These are phyloP conservation scores for Cardiocondyla obscurior DNA, from an alignment of 1,140 invertebrate genomes.

Conservation along the genomic window DNA sequence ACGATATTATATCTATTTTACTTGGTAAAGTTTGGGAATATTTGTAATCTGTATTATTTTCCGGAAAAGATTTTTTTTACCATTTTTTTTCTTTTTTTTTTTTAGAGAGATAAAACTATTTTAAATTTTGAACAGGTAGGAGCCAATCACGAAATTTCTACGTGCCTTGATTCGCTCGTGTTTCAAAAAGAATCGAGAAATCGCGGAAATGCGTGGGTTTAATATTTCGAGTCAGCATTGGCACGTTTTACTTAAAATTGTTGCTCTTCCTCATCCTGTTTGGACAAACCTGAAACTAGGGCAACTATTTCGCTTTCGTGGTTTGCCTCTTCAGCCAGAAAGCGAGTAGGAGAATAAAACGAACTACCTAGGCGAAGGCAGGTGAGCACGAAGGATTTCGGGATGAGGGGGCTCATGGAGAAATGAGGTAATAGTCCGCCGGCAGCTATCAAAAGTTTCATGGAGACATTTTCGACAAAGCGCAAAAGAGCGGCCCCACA, in stretches of 20 bases:
- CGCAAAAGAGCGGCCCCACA: neutral
- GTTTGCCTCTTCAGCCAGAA: neutral
- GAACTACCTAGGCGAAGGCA: neutral
- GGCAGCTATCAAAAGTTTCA: slow-evolving; percentile 44
- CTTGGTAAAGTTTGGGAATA: neutral
- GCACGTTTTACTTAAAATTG: slow-evolving; percentile 12
- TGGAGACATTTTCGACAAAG: neutral
- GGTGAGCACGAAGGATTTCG: neutral
- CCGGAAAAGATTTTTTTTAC: neutral
- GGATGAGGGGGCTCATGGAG: slow-evolving; percentile 6
- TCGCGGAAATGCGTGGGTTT: neutral
- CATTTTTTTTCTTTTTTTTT: too few species aligned
- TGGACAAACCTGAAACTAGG: slow-evolving; percentile 21
- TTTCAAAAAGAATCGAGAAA: neutral
- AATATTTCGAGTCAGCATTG: neutral
- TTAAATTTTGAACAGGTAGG: neutral
- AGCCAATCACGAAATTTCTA: neutral
- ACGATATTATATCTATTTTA: too few species aligned
- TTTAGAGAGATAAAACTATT: neutral
- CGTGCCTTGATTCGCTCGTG: neutral
- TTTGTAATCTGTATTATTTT: neutral
- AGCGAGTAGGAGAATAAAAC: slow-evolving; percentile 1
- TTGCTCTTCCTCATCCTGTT: slow-evolving; percentile 12
- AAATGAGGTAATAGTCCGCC: slow-evolving; percentile 7
- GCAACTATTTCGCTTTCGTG: slow-evolving; percentile 20